Base-by-base conservation (phyloP, 1,140 invertebrate species). In the Drosophila oshimai region DNA sequence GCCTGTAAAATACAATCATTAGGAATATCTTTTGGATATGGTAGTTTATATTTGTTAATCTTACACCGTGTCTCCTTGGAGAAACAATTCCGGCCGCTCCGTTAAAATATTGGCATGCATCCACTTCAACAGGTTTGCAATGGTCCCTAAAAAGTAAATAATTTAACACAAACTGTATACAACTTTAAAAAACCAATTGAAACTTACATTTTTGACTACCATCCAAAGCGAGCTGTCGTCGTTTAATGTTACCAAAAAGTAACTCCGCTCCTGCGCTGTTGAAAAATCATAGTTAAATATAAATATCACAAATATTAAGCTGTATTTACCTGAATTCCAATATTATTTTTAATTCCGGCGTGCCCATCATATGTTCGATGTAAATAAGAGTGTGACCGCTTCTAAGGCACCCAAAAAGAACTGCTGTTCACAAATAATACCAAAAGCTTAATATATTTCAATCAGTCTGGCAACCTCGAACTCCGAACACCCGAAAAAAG, bases 81-180 rank as follows among this genome's bases (percentile, higher is more conserved):
- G 89, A 90, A 99, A 98, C n/a, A 99, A 92, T 90, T 98, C 97
- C 7, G 95, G 94, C 68, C 97, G 93, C 89, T 98, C 97, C 53
- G 93, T 95, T 26, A 99, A 90, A 45, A 98, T 91, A 91, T 98
- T 97, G 60, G 96, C 94, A 87, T 94, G 94, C 26, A 99, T 94
- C 96, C 96, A 98, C 2, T 93, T 78, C 0, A 99, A 91, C 13
- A 99, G 91, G 34, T 93, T 92, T 53, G 92, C 92, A 47, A 98
- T 93, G 0, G 93, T 96, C 96, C 96, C 96, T 70, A 4, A 92
- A 47, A n/a, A 15, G 9, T 12, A 22, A 36, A 18, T 0, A 10
- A 10, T 10, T n/a, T 6, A 69, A 58, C 53, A 10, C 6, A 47
- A 53, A 49, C 22, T 64, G 5, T 1, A 33, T 60, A 10, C 3